Evolutionary conservation across 2,888 invertebrate genomes (phyloP), one percentile per base, ranked within the genome.

Genomic region (Acrocyrtus sp.): DNA sequence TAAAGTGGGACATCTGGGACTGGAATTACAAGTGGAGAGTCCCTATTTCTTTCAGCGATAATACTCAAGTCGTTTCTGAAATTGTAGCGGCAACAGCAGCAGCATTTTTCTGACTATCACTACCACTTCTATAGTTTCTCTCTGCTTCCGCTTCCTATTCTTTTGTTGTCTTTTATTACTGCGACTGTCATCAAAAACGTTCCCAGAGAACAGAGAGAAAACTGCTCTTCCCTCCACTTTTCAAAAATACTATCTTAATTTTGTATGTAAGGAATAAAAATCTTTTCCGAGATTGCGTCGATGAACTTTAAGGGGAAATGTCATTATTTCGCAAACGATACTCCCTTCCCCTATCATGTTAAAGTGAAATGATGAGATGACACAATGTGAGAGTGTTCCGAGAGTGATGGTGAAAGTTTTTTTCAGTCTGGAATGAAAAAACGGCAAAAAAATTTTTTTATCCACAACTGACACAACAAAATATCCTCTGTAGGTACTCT

Each of bases 261-360:
- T n/a, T n/a, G 6, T 4, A 21, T 4, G 27, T 53, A 50, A 47
- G 47, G 24, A 60, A 54, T 26, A 34, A 60, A 39, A 51, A 39
- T 12, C 22, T 12, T 51, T 41, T 58, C 54, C 48, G 56, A 54
- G 69, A 69, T 62, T 62, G 48, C 48, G 60, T 27, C 54, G 61
- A 69, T 69, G 61, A 69, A 61, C 69, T 61, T 56, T 69, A 50
- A n/a, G n/a, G n/a, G n/a, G n/a, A n/a, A n/a, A n/a, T n/a, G n/a
- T n/a, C n/a, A n/a, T n/a, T n/a, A n/a, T n/a, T n/a, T n/a, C n/a
- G n/a, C n/a, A n/a, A n/a, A n/a, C n/a, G n/a, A n/a, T n/a, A n/a
- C n/a, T n/a, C n/a, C n/a, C n/a, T n/a, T n/a, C n/a, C n/a, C n/a
- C n/a, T n/a, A n/a, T 27, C 17, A 51, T 67, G 24, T 57, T 66